These are phyloP conservation scores for Ridgeia piscesae DNA, from an alignment of 1,140 invertebrate species.

Conservation along the genomic window DNA sequence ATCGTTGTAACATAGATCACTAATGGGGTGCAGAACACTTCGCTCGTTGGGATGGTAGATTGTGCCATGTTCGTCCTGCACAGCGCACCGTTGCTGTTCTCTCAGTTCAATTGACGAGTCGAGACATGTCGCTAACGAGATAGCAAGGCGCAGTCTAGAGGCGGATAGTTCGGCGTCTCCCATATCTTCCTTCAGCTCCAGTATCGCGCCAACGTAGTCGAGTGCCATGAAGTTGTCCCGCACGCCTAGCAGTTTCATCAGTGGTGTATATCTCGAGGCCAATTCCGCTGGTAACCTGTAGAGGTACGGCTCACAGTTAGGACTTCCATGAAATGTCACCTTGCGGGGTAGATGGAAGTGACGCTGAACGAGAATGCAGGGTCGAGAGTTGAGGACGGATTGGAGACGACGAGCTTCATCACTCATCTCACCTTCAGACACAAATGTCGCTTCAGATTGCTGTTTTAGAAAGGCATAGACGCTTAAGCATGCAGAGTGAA, in stretches of 20 bases:
- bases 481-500: neutral
- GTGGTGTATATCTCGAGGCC: neutral
- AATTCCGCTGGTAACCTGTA: conserved; percentile 15
- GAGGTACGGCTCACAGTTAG: conserved; percentile 25
- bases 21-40: neutral
- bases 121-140: neutral
- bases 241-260: conserved; percentile 21
- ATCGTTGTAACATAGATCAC: conserved; percentile 16
- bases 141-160: neutral
- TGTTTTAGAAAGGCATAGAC: neutral
- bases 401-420: neutral
- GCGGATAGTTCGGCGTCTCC: neutral
- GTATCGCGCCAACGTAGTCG: neutral
- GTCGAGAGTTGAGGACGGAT: neutral
- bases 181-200: neutral
- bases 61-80: neutral
- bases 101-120: neutral
- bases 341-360: conserved; percentile 22
- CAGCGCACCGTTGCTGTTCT: neutral
- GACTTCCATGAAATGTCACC: conserved; percentile 17
- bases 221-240: conserved; percentile 17
- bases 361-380: conserved; percentile 22
- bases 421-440: neutral
- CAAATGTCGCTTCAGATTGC: neutral
- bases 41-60: neutral